These are phyloP conservation scores for Seira musarum DNA, from an alignment of 2,888 invertebrate species.

Conservation along the genomic window DNA sequence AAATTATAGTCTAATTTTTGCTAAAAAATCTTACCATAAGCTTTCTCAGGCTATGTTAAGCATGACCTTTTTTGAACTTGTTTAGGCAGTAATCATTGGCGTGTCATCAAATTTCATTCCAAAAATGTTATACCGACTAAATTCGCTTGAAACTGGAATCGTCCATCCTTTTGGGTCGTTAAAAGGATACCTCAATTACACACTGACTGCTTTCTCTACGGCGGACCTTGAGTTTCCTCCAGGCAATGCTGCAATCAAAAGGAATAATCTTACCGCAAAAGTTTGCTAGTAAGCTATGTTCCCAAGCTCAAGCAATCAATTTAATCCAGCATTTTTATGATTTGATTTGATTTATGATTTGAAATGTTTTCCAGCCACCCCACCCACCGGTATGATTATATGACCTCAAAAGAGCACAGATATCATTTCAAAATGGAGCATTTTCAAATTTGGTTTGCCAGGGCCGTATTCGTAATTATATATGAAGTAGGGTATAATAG, in stretches of 20 bases:
- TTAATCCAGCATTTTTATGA: too few species aligned
- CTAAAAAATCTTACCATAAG: conserved; percentile 97
- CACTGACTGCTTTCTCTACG: conserved; percentile 71
- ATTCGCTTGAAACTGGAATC: conserved; percentile 41
- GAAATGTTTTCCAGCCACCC: conserved; percentile 79
- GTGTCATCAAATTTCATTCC: conserved; percentile 33
- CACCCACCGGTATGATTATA: conserved; percentile 31
- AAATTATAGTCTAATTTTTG: not conserved
- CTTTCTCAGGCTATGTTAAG: conserved; percentile 83
- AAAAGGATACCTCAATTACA: conserved; percentile 73
- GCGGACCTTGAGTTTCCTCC: too few species aligned
- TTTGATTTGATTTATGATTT: too few species aligned
- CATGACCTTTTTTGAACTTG: too few species aligned
- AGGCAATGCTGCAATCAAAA: too few species aligned
- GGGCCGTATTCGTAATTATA: conserved; percentile 46
- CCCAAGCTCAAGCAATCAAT: too few species aligned
- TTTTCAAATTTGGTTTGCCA: conserved; percentile 57
- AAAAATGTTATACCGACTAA: conserved; percentile 43
- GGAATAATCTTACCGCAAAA: too few species aligned
- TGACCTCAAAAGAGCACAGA: not conserved
- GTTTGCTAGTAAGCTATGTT: too few species aligned
- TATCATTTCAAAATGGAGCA: conserved; percentile 39
- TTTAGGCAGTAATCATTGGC: too few species aligned
- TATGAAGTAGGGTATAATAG: conserved; percentile 43
- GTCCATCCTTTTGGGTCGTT: conserved; percentile 70